Evolutionary conservation across 2,113 vertebrate species (phyloP), one percentile per base, ranked within the genome.

Genomic region (Heliornis fulica): DNA sequence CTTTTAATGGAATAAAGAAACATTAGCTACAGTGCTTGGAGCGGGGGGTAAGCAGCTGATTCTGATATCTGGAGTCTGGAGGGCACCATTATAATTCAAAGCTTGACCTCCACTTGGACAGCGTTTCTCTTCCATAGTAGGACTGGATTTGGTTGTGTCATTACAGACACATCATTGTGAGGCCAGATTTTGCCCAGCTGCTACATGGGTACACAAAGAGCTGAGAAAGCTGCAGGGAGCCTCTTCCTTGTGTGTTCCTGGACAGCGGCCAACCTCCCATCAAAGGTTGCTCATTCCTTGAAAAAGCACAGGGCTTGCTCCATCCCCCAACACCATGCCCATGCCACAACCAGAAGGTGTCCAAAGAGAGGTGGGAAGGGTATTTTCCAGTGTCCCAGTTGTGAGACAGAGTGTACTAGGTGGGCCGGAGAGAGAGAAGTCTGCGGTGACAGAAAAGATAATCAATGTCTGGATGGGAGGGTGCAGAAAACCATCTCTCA

Each of bases 181-280:
- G 61, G 68, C 83, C 95, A 97, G 92, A 97, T 96, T 96, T 94
- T 91, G 95, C 92, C 94, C 95, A 95, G 93, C 96, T 96, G 96
- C 96, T 95, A 38, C 82, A 50, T 0, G 59, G 90, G 64, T 54
- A 64, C 90, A 90, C 85, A 96, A 96, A 96, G 83, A 86, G 83
- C 92, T 93, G 83, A 88, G 90, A 95, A 97, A 94, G 77, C 93
- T 90, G 92, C 92, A 82, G 96, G 94, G 89, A 95, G 83, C 83
- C 95, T 89, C 92, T 95, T 89, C 40, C 25, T 90, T 91, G 82
- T 83, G 82, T 80, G 84, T 54, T 90, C 71, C 94, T 96, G 94
- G 94, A 95, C 65, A 76, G 80, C 7, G 0, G 90, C 96, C 96
- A 97, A 78, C 72, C 80, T 91, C 59, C 69, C 83, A 83, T 94